Conservation (phyloP, 2,888 invertebrate species). For the Drosophila parthenogenetica region DNA sequence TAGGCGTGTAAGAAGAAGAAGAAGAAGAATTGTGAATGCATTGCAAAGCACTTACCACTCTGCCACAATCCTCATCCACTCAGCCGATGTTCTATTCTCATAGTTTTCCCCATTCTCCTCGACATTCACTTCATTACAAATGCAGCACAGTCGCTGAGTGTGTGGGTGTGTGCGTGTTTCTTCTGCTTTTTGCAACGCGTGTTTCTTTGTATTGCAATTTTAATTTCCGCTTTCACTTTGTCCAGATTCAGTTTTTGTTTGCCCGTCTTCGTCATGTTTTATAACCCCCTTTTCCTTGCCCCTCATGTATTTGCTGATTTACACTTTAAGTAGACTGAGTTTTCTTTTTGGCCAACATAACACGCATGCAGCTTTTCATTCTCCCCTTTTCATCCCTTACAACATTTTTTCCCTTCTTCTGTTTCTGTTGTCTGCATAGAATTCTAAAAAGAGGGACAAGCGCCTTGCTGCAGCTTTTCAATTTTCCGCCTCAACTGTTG, state of each 20-base stretch:
- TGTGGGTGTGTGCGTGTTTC: slow-evolving; percentile 33
- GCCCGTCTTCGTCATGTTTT: slow-evolving; percentile 21
- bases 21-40: slow-evolving; percentile 50
- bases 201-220: slow-evolving; percentile 75
- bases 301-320: slow-evolving; percentile 64
- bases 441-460: slow-evolving; percentile 35
- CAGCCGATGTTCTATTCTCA: slow-evolving; percentile 10
- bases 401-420: background rate
- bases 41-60: slow-evolving; percentile 35
- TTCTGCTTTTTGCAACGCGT: slow-evolving; percentile 36
- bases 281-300: background rate
- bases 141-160: slow-evolving; percentile 45
- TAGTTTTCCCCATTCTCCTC: background rate
- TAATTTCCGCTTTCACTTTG: slow-evolving; percentile 81
- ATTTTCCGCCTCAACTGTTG: slow-evolving; percentile 78
- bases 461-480: slow-evolving; percentile 75
- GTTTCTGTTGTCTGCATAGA: slow-evolving; percentile 25
- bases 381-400: slow-evolving; percentile 14
- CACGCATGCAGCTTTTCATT: slow-evolving; percentile 46
- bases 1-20: slow-evolving; percentile 40
- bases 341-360: slow-evolving; percentile 36
- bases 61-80: slow-evolving; percentile 22
- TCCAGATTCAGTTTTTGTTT: slow-evolving; percentile 69
- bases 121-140: slow-evolving; percentile 68
- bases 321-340: slow-evolving; percentile 56